These are phyloP conservation scores for Acronicta aceris DNA, from an alignment of 2,888 invertebrate species.

Conservation along the genomic window DNA sequence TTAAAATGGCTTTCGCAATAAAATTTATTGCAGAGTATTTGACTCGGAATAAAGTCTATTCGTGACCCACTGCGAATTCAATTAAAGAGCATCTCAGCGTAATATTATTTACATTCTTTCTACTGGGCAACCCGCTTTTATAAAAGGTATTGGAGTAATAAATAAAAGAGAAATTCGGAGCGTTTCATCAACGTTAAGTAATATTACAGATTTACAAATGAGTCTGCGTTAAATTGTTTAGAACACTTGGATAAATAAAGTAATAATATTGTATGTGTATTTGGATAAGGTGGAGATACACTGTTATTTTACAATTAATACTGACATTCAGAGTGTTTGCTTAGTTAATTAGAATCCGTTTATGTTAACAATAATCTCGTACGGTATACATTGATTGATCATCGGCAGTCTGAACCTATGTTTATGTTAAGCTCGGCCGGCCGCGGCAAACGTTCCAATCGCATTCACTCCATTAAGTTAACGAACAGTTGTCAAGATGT, in stretches of 20 bases:
- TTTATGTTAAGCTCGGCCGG: constrained; percentile 63
- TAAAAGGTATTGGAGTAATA: constrained; percentile 59
- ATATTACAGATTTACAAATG: constrained; percentile 39
- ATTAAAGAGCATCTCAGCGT: constrained; percentile 77
- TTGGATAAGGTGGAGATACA: constrained; percentile 20
- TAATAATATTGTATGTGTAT: constrained; percentile 11
- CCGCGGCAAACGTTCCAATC: constrained; percentile 73
- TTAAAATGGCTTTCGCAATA: constrained; percentile 81
- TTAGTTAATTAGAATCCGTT: constrained; percentile 67
- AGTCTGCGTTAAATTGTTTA: constrained; percentile 14
- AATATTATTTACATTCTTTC: constrained; percentile 75
- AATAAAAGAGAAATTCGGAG: constrained; percentile 54
- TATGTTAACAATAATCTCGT: constrained; percentile 64
- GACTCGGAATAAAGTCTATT: constrained; percentile 78
- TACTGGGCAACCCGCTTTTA: constrained; percentile 58
- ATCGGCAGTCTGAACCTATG: constrained; percentile 52
- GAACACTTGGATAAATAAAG: constrained; percentile 22
- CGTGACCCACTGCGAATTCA: constrained; percentile 78
- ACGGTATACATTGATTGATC: constrained; percentile 65
- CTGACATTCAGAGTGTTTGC: constrained; percentile 55
- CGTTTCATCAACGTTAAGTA: constrained; percentile 45
- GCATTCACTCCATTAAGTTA: constrained; percentile 86
- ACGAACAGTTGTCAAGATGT: constrained; percentile 88
- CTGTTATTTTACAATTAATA: constrained; percentile 37
- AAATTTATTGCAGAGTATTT: constrained; percentile 82